These are phyloP conservation scores for Labeo rohita DNA, from an alignment of 2,113 vertebrate species.

Conservation along the genomic window DNA sequence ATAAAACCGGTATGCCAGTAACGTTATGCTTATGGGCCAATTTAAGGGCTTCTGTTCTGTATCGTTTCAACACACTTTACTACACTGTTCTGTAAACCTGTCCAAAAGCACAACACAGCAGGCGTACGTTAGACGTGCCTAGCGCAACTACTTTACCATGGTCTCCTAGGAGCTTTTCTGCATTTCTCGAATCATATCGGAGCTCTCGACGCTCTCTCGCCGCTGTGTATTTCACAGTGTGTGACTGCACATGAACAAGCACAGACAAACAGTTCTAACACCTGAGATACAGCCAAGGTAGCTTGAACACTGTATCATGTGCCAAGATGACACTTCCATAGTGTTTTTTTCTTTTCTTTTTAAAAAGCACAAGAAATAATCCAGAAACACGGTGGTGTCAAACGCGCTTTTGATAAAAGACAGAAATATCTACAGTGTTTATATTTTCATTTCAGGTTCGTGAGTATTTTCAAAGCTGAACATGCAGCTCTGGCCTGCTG, in stretches of 20 bases:
- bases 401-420: conserved; percentile 49
- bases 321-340: conserved; percentile 21
- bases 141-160: conserved; percentile 19
- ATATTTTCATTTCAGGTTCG: conserved; percentile 40
- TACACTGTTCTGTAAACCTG: conserved; percentile 51
- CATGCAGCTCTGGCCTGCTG: conserved; percentile 48
- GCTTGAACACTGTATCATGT: conserved; percentile 23
- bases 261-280: conserved; percentile 8
- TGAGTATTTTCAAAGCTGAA: conserved; percentile 36
- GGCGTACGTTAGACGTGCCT: conserved; percentile 29
- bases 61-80: conserved; percentile 44
- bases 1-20: conserved; percentile 40
- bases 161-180: background rate
- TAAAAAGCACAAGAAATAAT: conserved; percentile 50
- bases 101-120: conserved; percentile 62
- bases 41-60: conserved; percentile 57
- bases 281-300: conserved; percentile 1
- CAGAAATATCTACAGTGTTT: conserved; percentile 47
- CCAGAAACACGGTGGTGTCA: conserved; percentile 40
- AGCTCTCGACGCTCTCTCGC: background rate
- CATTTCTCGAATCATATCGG: background rate
- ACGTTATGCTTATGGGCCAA: conserved; percentile 56
- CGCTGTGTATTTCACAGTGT: conserved; percentile 2
- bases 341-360: background rate
- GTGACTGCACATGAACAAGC: conserved; percentile 6